Evolutionary conservation across 2,888 invertebrate species (phyloP), one percentile per base, ranked within the genome.

Genomic region (Aleiodes alternator): DNA sequence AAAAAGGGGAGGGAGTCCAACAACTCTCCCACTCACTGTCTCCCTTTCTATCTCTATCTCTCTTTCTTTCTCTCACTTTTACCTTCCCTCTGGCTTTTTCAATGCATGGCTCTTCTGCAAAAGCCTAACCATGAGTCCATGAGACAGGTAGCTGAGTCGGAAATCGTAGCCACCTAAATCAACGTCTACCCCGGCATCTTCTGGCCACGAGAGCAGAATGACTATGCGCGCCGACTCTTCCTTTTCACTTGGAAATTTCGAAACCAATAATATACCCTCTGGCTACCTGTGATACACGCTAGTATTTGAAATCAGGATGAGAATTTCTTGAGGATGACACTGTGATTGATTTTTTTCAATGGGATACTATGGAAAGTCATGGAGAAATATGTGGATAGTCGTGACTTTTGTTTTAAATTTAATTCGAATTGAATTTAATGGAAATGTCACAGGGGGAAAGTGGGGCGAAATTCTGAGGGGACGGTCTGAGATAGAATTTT

Each of bases 161-260:
- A 86, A 85, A 85, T 85, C 84, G 80, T 82, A 76, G 84, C 80
- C 84, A 85, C 84, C 85, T 84, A 85, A 85, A 84, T 86, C 85
- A 86, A 86, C 81, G 85, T 85, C 84, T 66, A 55, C 80, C 4
- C 78, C 78, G 77, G 75, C 78, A 80, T 80, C 38, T 56, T 56
- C 34, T 48, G 23, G 66, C 48, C 38, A 68, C 66, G 38, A 64
- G 76, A 79, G 78, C 80, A 72, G 79, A 81, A 82, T 80, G 78
- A 81, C 79, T 81, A 59, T 68, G 16, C 14, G 16, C 14, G 34
- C 61, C 34, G 61, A 38, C 6, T 56, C 29, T 23, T 56, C 34
- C n/a, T n/a, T 16, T 64, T 64, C 48, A 16, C 43, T 43, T 43
- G 14, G n/a, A 61, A 56, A 61, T 61, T 61, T 61, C n/a, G 14